Base-by-base conservation (phyloP, 1,140 invertebrate genomes). In the Aethina tumida region DNA sequence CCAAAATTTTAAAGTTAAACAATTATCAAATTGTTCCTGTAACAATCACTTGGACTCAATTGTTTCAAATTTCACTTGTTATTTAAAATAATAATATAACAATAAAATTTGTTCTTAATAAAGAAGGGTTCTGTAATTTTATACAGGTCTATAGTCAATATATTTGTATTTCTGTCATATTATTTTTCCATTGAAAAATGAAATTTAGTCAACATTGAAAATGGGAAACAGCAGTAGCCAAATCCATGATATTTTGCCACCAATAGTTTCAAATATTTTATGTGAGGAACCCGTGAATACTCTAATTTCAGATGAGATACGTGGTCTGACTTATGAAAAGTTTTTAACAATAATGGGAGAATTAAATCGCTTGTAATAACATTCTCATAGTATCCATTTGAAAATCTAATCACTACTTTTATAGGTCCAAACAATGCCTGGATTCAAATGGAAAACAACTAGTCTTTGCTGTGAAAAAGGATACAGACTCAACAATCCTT, bases 391-490 rank as follows among this genome's bases (percentile, higher is more conserved):
- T 34, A 9, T 9, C 2, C 13, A n/a, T 4, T 6, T 16, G 4
- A 32, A 6, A 5, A 9, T 18, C 10, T 18, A 19, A 10, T 12
- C 3, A 13, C 14, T 35, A 14, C 10, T 12, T 49, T 62, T 64
- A 15, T 47, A 78, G 76, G 21, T 71, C 73, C 0, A 64, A 67
- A 43, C 68, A 69, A 45, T 77, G 69, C 47, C 59, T 70, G 43
- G 73, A 78, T 52, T 54, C 57, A 4, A 64, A 69, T 55, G 75
- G 74, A 3, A 77, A 75, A 47, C 70, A 73, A 39, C 52, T 81
- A n/a, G 52, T 77, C 13, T 81, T 81, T 64, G 67, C 67, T 30
- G 66, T 81, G 0, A 75, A 77, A 52, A 67, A 68, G 45, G 77
- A 74, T 3, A 72, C 73, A 10, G 78, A 81, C 59, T 59, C 66